Percentiles rank a stretch among this genome's conserved stretches.
phyloP scores from a whole-genome alignment of 35 echinoderm and acorn worm genomes.

The Anneissia japonica region DNA sequence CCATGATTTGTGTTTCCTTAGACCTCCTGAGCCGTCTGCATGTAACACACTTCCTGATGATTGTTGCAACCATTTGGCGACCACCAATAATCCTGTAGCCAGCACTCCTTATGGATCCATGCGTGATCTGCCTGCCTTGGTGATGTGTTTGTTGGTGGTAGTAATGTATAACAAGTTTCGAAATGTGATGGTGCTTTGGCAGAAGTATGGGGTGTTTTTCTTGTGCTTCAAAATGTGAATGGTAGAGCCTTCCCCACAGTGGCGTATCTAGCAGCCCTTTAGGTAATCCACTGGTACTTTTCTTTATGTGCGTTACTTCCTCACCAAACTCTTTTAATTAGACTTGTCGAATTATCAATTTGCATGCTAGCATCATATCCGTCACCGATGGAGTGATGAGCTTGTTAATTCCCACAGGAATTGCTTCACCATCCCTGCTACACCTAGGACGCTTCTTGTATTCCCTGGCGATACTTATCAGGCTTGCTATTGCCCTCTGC shows the following conservation, averaged over 20 bases:
- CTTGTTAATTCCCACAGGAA: too few species aligned
- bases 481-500: slow-evolving; percentile 23
- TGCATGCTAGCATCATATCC: not conserved
- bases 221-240: not conserved
- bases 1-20: slow-evolving; percentile 9
- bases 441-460: not conserved
- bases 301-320: too few species aligned
- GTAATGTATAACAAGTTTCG: slow-evolving; percentile 22
- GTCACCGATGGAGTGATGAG: too few species aligned
- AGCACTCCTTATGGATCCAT: not conserved
- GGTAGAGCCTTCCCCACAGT: not conserved
- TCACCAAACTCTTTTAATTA: not conserved
- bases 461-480: not conserved
- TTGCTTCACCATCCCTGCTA: not conserved
- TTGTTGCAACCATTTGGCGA: not conserved
- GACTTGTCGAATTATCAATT: not conserved
- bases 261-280: slow-evolving; percentile 32
- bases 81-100: slow-evolving; percentile 40
- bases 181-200: slow-evolving; percentile 22
- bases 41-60: slow-evolving; percentile 18
- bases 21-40: slow-evolving; percentile 15
- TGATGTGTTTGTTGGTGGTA: slow-evolving; percentile 35
- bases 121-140: slow-evolving; percentile 16
- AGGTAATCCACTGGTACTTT: not conserved
- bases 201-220: slow-evolving; percentile 27